Evolutionary conservation across 2,888 invertebrate genomes (phyloP).

Genomic region (Heliconius ethilla): DNA sequence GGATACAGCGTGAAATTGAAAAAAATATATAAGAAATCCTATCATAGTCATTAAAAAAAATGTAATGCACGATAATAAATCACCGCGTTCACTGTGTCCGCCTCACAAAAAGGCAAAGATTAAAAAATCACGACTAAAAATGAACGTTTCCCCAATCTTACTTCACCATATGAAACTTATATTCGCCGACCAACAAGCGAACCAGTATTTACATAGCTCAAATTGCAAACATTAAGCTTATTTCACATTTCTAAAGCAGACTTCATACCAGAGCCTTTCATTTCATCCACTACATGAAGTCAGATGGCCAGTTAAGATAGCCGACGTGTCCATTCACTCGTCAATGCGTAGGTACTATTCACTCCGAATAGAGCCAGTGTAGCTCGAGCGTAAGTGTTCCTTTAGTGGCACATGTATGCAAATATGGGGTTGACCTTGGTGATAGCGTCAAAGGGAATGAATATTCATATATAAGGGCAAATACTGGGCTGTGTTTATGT

Average conservation of each 20-base stretch:
- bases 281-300: slow-evolving; percentile 12
- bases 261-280: slow-evolving; percentile 18
- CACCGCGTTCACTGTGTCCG: neutral
- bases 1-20: too few relatives aligned
- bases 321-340: slow-evolving; percentile 30
- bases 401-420: slow-evolving; percentile 33
- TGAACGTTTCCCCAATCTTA: neutral
- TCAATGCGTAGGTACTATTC: slow-evolving; percentile 22
- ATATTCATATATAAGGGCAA: slow-evolving; percentile 30
- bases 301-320: slow-evolving; percentile 35
- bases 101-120: neutral
- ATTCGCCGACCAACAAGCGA: neutral
- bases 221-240: slow-evolving; percentile 20
- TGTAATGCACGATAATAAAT: too few relatives aligned
- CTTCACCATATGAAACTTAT: neutral
- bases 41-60: too few relatives aligned
- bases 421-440: slow-evolving; percentile 40
- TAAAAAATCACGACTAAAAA: slow-evolving; percentile 3
- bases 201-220: slow-evolving; percentile 12
- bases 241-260: slow-evolving; percentile 15
- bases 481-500: slow-evolving; percentile 18
- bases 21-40: too few relatives aligned
- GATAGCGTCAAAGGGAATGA: slow-evolving; percentile 38
- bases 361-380: slow-evolving; percentile 29
- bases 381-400: slow-evolving; percentile 33